Base-by-base conservation (phyloP, 2,113 vertebrate genomes). In the Prochilodus magdalenae region DNA sequence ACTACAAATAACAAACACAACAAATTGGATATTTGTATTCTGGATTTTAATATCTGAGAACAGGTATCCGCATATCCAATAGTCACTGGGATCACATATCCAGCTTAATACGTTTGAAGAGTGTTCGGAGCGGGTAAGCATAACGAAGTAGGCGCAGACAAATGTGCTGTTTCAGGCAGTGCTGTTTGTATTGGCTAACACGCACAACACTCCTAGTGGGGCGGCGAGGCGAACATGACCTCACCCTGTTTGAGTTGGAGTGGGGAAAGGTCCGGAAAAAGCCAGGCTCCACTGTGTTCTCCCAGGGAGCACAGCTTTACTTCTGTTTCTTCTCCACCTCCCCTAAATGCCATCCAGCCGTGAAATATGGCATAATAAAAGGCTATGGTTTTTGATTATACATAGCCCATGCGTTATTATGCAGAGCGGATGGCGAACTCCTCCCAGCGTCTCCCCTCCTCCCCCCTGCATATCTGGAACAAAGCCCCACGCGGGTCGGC, bases 281-380 rank as follows among this genome's bases (percentile, higher is more conserved):
- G 5, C 63, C 74, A 26, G 55, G 16, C 49, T 47, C 40, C 29
- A 27, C 27, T 22, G 30, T 6, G 2, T 22, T 59, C 40, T 11
- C 1, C 24, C 51, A 27, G 10, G 15, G 20, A 70, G 51, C 3
- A 30, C 24, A 20, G 73, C 67, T 70, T 71, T 66, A 62, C 67
- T 76, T 65, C 62, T 5, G 60, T 44, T 29, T 53, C 47, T 63
- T 77, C 71, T 66, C 53, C 29, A 49, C 16, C 47, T 30, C 82
- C 87, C 47, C 78, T 79, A 79, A 85, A 83, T 78, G 70, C 74
- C 84, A 87, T 75, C 83, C 75, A 82, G 77, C 83, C 78, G 16
- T 89, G 86, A 91, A 88, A 88, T 88, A 89, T 79, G 53, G 83
- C 77, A 86, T 87, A 83, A 87, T 90, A 89, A 90, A 92, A 87